A percentile compares a stretch with the other conserved stretches of the same genome.
phyloP scores from a whole-genome alignment of 1,140 invertebrate genomes.

The Drosophila takahashii region DNA sequence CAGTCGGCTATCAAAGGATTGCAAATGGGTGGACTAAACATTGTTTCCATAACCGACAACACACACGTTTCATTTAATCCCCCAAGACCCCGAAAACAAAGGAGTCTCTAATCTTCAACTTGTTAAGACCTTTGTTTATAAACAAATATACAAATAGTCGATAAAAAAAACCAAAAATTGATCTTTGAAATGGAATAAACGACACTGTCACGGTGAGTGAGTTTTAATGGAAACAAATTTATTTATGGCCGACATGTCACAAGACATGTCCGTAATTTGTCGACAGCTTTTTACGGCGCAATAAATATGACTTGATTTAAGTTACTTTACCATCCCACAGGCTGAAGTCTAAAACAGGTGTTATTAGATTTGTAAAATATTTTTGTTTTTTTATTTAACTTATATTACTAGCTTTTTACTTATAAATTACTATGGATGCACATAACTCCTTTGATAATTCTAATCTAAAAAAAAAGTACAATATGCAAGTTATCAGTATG shows the following conservation, averaged over 20 bases:
- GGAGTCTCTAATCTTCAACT: conserved; percentile 87
- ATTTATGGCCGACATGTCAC: neutral
- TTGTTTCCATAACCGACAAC: conserved; percentile 95
- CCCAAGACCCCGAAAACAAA: conserved; percentile 90
- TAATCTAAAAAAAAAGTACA: conserved; percentile 44
- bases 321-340: too few relatives aligned
- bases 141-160: conserved; percentile 15
- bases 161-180: conserved; percentile 3
- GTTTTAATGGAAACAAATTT: neutral
- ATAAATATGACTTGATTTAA: neutral
- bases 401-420: conserved; percentile 20
- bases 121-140: conserved; percentile 6
- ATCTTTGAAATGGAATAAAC: conserved; percentile 21
- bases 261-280: neutral
- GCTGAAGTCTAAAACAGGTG: neutral
- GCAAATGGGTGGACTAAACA: conserved; percentile 94
- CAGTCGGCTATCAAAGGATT: conserved; percentile 97
- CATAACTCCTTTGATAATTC: conserved; percentile 23
- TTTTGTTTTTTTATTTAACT: conserved; percentile 16
- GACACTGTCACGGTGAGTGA: neutral
- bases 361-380: conserved; percentile 5
- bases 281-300: neutral
- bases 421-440: conserved; percentile 27
- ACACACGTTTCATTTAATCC: conserved; percentile 93
- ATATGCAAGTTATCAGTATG: conserved; percentile 25